phyloP scores from a whole-genome alignment of 2,797 vertebrate species.

The Scomberomorus guttatus region DNA sequence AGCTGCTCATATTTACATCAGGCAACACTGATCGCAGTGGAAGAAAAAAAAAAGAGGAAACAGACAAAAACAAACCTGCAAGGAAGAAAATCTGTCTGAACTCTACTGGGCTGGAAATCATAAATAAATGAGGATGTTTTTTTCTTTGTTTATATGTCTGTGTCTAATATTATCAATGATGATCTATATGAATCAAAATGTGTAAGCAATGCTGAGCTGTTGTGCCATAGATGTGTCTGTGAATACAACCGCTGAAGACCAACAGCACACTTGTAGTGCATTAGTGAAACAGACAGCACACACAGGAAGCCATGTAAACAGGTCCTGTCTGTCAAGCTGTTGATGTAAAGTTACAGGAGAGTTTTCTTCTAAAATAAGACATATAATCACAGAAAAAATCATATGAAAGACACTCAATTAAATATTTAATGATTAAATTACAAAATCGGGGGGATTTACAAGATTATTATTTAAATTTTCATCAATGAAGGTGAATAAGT shows the following conservation, averaged over 20 bases:
- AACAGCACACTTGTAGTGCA: background rate
- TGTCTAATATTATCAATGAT: background rate
- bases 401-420: no score
- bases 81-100: conserved; percentile 14
- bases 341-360: no score
- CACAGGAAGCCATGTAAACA: no score
- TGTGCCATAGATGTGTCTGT: background rate
- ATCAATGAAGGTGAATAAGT: background rate
- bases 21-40: conserved; percentile 56
- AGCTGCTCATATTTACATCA: conserved; percentile 86
- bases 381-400: background rate
- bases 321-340: background rate
- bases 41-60: conserved; percentile 35
- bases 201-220: background rate
- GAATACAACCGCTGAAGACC: background rate
- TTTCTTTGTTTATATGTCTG: background rate
- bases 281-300: background rate
- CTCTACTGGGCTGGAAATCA: background rate
- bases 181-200: background rate
- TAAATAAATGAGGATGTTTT: background rate
- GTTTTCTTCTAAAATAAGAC: background rate
- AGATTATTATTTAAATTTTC: background rate
- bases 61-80: conserved; percentile 48
- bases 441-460: background rate
- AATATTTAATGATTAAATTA: background rate